phyloP scores from a whole-genome alignment of 2,888 invertebrate species.

The Mechanitis messenoides region DNA sequence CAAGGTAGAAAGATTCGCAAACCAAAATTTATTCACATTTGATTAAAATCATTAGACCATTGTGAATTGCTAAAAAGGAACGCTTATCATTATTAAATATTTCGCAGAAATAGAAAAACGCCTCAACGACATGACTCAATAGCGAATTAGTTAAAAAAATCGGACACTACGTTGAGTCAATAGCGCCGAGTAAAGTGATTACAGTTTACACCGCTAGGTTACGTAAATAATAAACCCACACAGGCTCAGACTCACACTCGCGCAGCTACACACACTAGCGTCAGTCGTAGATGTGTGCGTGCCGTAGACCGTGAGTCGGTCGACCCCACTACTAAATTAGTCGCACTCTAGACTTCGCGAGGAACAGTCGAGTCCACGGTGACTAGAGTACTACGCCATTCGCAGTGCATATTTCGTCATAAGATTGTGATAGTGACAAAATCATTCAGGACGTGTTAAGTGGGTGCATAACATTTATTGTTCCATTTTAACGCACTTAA shows the following conservation, averaged over 20 bases:
- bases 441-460: constrained; percentile 65
- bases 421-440: constrained; percentile 71
- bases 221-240: constrained; percentile 66
- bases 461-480: constrained; percentile 59
- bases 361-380: constrained; percentile 55
- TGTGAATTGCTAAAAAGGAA: constrained; percentile 39
- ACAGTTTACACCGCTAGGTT: constrained; percentile 66
- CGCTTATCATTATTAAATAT: constrained; percentile 51
- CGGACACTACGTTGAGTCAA: constrained; percentile 68
- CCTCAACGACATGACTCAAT: constrained; percentile 71
- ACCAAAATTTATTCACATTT: constrained; percentile 25
- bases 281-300: constrained; percentile 45
- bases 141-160: constrained; percentile 66
- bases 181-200: constrained; percentile 58
- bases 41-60: constrained; percentile 42
- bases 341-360: constrained; percentile 60
- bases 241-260: constrained; percentile 43
- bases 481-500: constrained; percentile 52
- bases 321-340: constrained; percentile 74
- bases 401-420: constrained; percentile 72
- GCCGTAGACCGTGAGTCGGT: constrained; percentile 57
- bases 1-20: constrained; percentile 15
- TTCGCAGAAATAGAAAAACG: constrained; percentile 48
- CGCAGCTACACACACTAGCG: constrained; percentile 27
- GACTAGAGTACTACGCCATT: constrained; percentile 52